Evolutionary conservation across 2,113 vertebrate genomes (phyloP), one percentile per base, ranked within the genome.

Genomic region (Daubentonia madagascariensis): DNA sequence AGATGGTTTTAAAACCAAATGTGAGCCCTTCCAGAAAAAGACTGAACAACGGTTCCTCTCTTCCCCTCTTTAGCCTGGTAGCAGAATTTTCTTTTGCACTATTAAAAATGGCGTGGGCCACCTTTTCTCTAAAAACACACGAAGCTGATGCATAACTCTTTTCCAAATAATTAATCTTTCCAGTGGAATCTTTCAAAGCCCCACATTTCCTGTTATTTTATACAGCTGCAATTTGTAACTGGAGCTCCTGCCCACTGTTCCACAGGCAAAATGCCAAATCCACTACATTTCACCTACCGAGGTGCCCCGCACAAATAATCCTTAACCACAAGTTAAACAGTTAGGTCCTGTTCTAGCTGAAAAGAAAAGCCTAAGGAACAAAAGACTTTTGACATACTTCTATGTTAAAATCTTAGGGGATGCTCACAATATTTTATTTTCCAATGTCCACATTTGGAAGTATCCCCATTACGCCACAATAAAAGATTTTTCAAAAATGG

Each of bases 201-300:
- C 97, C 98, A 98, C n/a, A 1, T 98, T 99, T 99, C 99, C 99
- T 99, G 99, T 99, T 98, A 98, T 98, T 98, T 98, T 99, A 98
- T 98, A 97, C 98, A 98, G 98, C 98, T 98, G 98, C 98, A 98
- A 97, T 98, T 98, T 99, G 98, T 98, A 99, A 99, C 75, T 87
- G 98, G 98, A 99, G 98, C 98, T 98, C 98, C 98, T 2, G 98
- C 59, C 0, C 98, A 97, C 98, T 52, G 98, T 98, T 97, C 45
- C 3, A 4, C 2, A 59, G 99, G 99, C 98, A 98, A 93, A 54
- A 88, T 45, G 98, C 99, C 99, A 99, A 98, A 98, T 97, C 98
- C 96, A 65, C 96, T 98, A 97, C 0, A 95, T 98, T 98, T 98
- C 98, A 99, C 98, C 98, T 99, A 98, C 98, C 85, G 97, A 98